Base-by-base conservation (phyloP, 1,140 invertebrate species). In the Thalassaphorura encarpata region DNA sequence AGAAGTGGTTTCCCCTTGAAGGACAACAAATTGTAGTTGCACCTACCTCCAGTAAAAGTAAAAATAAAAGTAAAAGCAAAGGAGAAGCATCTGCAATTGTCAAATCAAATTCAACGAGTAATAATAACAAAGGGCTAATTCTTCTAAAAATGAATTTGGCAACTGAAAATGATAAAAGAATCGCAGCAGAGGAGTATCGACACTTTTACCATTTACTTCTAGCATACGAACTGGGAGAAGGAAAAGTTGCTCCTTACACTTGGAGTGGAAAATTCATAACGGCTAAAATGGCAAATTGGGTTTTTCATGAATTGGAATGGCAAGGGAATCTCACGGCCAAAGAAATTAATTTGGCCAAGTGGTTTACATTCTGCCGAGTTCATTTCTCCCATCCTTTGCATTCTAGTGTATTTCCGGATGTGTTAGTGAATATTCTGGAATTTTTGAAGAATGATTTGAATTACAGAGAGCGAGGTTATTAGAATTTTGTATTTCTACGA, bases 201-300 rank as follows among this genome's bases (percentile, higher is more conserved):
- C 87, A 93, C 71, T 73, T 95, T 21, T 72, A 94, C 33, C 79
- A 82, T 69, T 79, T 94, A 43, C 75, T 95, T 52, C 73, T 95
- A 4, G 75, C 92, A 33, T 80, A 94, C 67, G 89, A 94, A 71
- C 72, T 94, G 13, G 85, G 88, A 66, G 78, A 78, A 28, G 82
- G 82, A 18, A 83, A 88, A 73, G 81, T 88, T 43, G 80, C 83
- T 16, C 80, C 82, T 16, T 84, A 83, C 66, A 82, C 83, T 73
- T 96, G 91, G 90, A 79, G 78, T 55, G 89, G 90, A 18, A 82
- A 83, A 62, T 87, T 93, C 69, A n/a, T n/a, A n/a, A 83, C 83
- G 33, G 77, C 24, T 26, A 80, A 57, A 21, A 79, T 84, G 26
- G 90, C 87, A 0, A 80, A 87, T 67, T 82, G 83, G 0, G 80